Evolutionary conservation across 30 jellyfish, hydroid and myxozoan genomes (phyloP), one percentile per base, ranked within the genome.

Genomic region (Aurelia coerulea): DNA sequence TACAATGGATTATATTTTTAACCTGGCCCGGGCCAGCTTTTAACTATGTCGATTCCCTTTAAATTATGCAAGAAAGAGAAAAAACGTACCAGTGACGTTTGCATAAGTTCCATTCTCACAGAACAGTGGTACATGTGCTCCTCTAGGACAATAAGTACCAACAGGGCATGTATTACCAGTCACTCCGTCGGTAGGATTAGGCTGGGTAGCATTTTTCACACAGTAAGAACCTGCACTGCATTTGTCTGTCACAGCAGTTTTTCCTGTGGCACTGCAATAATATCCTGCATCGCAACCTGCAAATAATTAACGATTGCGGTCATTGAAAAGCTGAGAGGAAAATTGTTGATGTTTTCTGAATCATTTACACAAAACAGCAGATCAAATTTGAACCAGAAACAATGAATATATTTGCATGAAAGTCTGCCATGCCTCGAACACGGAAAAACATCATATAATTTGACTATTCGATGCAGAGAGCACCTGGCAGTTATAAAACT

Each of bases 51-150:
- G 29, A 23, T 23, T 23, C 29, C 29, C 29, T 23, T 23, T 23
- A 23, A 23, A 23, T 23, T 23, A 23, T 23, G 29, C 29, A 23
- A 23, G 29, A 23, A 23, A 23, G 29, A 9, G 56, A 46, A 46
- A 9, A 10, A 2, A 4, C 96, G 6, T 74, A 89, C 99, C 99
- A 39, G 97, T 90, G 5, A 75, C 92, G 56, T 95, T 90, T 53
- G 87, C 88, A 62, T 89, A 95, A 5, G 99, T 95, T 32, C 99
- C 99, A 80, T 89, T 95, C 37, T 78, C 89, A 76, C 99, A 95
- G 42, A 83, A 65, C 68, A 35, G 42, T 8, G 97, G 99, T 53
- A 37, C 89, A 41, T 81, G 86, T 3, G 96, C 58, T 6, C 95
- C 97, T 49, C 60, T 33, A 13, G 90, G 92, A 68, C 99, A 95